Base-by-base conservation (phyloP, 2,797 vertebrate species). In the Takifugu rubripes region DNA sequence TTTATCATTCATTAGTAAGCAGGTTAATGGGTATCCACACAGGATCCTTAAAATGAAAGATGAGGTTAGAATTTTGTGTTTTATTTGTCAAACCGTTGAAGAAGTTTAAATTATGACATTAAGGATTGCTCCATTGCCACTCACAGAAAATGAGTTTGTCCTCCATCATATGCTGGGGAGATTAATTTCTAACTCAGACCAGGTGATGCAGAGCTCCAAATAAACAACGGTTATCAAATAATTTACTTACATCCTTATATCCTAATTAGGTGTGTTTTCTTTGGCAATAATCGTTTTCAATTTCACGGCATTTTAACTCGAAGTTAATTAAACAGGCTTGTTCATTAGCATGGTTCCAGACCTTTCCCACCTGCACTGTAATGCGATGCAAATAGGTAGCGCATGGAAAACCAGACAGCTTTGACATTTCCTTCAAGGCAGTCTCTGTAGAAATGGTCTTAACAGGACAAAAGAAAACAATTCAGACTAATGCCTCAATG, bases 261-360 rank as follows among this genome's bases (percentile, higher is more conserved):
- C 85, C 88, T 91, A 91, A 92, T 92, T 91, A 91, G 84, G 72
- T 72, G 74, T 90, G 88, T 89, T 90, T 89, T 88, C 87, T 90
- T 88, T 86, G 78, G 85, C 82, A 90, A 90, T 89, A 88, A 90
- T 91, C 87, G 87, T 84, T 91, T 92, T 90, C 89, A 93, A 93
- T 92, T 93, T 93, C 92, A 93, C 85, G 90, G 80, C 83, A 88
- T 90, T 92, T 93, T 92, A 88, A 91, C 90, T 89, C 82, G 78
- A 86, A 91, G 88, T 91, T 93, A 92, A 93, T 92, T 91, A 92
- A 92, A 89, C 83, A 89, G 71, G 83, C 82, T 81, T 85, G 78
- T 89, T 89, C 79, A 90, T 90, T 89, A 87, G 84, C 78, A 65
- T 78, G 75, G 81, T 86, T 84, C 77, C 86, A 88, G 85, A 81